Evolutionary conservation across 2,113 vertebrate genomes (phyloP).

Genomic region (Hucho hucho): DNA sequence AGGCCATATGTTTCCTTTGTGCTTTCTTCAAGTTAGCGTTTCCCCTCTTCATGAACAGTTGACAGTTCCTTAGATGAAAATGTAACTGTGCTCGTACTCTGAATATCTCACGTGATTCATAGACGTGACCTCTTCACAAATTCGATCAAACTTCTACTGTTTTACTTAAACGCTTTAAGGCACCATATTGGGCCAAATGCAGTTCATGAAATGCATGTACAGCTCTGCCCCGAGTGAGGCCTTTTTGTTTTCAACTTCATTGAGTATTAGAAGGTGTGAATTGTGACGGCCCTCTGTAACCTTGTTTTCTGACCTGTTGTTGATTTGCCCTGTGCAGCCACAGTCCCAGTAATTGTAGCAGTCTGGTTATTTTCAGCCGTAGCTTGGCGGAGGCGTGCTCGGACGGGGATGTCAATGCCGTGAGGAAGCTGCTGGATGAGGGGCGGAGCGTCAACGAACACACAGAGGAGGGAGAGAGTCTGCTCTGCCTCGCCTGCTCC

Average conservation of each 20-base stretch:
- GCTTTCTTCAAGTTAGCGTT: not conserved
- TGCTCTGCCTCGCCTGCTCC: slow-evolving; percentile 87
- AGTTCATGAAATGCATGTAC: slow-evolving; percentile 1
- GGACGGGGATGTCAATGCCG: slow-evolving; percentile 89
- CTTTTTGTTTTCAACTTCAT: too few species aligned
- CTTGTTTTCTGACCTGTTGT: not conserved
- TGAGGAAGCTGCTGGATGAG: slow-evolving; percentile 87
- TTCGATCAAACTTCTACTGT: not conserved
- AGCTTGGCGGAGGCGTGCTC: slow-evolving; percentile 90
- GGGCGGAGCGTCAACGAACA: slow-evolving; percentile 89
- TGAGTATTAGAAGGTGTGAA: not conserved
- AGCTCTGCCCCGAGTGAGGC: not conserved
- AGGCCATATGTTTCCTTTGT: not conserved
- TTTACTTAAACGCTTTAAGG: not conserved
- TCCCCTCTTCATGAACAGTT: not conserved
- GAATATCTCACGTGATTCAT: not conserved
- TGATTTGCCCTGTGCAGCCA: slow-evolving; percentile 27
- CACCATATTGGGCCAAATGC: not conserved
- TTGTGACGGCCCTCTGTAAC: not conserved
- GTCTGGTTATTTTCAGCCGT: slow-evolving; percentile 80
- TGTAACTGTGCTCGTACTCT: not conserved
- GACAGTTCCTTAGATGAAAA: not conserved
- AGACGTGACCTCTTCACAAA: not conserved
- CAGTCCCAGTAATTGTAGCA: slow-evolving; percentile 67
- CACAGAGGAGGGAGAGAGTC: slow-evolving; percentile 89